Evolutionary conservation across 2,888 invertebrate species (phyloP).

Genomic region (Tenthredo mesomela): DNA sequence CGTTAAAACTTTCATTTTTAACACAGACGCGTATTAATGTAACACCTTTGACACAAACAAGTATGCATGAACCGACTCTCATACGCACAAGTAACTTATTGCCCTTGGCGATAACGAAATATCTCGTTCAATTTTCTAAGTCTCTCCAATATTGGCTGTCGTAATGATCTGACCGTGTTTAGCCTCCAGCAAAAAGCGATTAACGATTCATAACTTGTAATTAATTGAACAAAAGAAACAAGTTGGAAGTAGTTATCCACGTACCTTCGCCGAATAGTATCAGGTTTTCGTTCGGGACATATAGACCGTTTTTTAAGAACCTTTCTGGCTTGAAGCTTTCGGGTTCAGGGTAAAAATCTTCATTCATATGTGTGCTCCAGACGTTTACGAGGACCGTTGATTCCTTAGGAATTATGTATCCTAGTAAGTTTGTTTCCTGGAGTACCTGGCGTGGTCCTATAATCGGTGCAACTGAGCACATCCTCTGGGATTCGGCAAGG

Average conservation of each 20-base stretch:
- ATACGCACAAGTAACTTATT: not conserved
- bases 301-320: slow-evolving; percentile 78
- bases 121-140: slow-evolving; percentile 69
- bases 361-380: slow-evolving; percentile 81
- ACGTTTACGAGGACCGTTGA: slow-evolving; percentile 80
- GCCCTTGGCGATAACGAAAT: slow-evolving; percentile 68
- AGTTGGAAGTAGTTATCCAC: not conserved
- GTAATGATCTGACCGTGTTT: not conserved
- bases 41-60: slow-evolving; percentile 20
- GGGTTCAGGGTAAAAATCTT: slow-evolving; percentile 82
- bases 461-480: slow-evolving; percentile 76
- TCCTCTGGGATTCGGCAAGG: slow-evolving; percentile 77
- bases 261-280: slow-evolving; percentile 77
- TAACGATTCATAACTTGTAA: not conserved
- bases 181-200: not conserved
- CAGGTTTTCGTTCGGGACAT: slow-evolving; percentile 69
- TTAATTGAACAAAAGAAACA: not conserved
- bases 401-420: slow-evolving; percentile 81
- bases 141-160: slow-evolving; percentile 65
- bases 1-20: slow-evolving; percentile 33
- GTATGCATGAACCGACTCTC: not conserved
- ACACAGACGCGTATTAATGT: slow-evolving; percentile 14
- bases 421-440: slow-evolving; percentile 79
- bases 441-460: slow-evolving; percentile 80
- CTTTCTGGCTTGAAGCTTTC: slow-evolving; percentile 83